A percentile compares a stretch with the other conserved stretches of the same genome.
Evolutionary conservation across 92 coral and sea anemone species (phyloP).

Genomic region (Paramuricea clavata): DNA sequence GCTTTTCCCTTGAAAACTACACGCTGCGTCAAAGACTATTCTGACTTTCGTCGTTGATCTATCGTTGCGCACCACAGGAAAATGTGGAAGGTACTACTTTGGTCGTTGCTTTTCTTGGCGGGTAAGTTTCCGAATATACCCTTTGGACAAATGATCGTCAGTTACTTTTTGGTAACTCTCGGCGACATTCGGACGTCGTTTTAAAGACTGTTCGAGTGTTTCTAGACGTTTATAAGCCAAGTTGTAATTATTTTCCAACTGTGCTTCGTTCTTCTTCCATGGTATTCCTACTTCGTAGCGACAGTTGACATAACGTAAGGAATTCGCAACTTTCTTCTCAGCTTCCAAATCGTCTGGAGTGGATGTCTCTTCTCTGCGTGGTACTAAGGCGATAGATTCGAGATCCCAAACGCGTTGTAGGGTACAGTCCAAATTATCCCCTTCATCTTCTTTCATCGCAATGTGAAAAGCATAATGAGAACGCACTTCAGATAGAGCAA

Average conservation of each 20-base stretch:
- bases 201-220: background rate
- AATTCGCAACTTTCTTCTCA: slow-evolving; percentile 14
- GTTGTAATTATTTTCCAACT: slow-evolving; percentile 52
- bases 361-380: background rate
- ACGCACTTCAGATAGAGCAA: too few species aligned
- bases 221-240: slow-evolving; percentile 20
- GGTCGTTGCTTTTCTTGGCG: background rate
- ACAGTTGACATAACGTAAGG: slow-evolving; percentile 29
- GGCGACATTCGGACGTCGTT: slow-evolving; percentile 25
- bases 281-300: slow-evolving; percentile 55
- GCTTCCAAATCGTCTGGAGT: slow-evolving; percentile 49
- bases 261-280: slow-evolving; percentile 51
- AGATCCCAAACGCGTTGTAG: slow-evolving; percentile 61
- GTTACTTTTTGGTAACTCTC: slow-evolving; percentile 37
- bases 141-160: slow-evolving; percentile 44
- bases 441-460: too few species aligned
- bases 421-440: background rate
- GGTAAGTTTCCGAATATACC: slow-evolving; percentile 47
- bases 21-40: slow-evolving; percentile 27
- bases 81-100: slow-evolving; percentile 30
- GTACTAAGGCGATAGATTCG: slow-evolving; percentile 38
- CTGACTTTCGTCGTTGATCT: slow-evolving; percentile 9
- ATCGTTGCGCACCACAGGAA: slow-evolving; percentile 29
- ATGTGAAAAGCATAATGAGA: too few species aligned
- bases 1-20: slow-evolving; percentile 36